phyloP scores from a whole-genome alignment of 2,113 vertebrate genomes.

The Trochalopteron elliotii region DNA sequence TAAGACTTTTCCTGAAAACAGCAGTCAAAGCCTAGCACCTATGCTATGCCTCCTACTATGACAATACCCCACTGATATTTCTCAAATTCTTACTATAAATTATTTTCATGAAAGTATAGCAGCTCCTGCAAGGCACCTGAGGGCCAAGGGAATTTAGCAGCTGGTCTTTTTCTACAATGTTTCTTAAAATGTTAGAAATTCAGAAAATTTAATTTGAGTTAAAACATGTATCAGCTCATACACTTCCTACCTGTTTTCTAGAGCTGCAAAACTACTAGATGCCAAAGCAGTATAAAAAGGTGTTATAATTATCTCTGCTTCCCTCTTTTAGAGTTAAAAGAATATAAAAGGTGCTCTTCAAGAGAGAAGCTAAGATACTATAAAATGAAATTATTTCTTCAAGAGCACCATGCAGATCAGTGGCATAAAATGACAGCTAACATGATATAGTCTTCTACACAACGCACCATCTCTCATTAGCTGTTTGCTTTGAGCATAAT shows the following conservation, averaged over 20 bases:
- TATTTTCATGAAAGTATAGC: background rate
- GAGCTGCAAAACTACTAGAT: background rate
- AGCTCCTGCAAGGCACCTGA: background rate
- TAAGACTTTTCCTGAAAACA: background rate
- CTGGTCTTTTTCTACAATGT: background rate
- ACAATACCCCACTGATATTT: background rate
- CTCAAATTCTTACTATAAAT: background rate
- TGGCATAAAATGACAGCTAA: background rate
- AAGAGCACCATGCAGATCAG: background rate
- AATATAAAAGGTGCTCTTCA: background rate
- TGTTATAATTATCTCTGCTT: background rate
- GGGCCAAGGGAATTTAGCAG: background rate
- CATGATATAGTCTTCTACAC: background rate
- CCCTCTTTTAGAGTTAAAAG: background rate
- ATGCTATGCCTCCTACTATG: background rate
- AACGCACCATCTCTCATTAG: background rate
- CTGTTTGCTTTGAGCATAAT: background rate
- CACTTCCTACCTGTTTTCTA: background rate
- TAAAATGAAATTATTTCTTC: background rate
- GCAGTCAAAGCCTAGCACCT: background rate
- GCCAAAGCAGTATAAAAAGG: background rate
- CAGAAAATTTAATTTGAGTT: background rate
- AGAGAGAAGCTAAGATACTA: background rate
- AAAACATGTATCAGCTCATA: background rate
- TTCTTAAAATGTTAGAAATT: background rate